Conservation (phyloP, 2,888 invertebrate genomes). For the Pristionchus maxplancki region DNA sequence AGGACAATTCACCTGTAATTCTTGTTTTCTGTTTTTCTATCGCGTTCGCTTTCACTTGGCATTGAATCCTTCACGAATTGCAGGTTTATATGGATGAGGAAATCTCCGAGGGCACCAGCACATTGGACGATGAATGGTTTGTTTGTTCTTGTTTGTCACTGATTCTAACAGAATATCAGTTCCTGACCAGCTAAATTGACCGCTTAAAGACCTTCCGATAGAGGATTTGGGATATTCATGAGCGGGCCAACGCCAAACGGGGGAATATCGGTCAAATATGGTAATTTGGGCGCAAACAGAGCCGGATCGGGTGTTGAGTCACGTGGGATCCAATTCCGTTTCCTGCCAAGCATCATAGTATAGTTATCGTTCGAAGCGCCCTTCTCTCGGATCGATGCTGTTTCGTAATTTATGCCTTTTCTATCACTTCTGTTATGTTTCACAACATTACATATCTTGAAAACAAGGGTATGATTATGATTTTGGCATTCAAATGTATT, state of each 20-base stretch:
- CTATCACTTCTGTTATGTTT: too few species aligned
- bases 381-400: background rate
- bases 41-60: background rate
- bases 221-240: background rate
- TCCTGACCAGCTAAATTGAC: background rate
- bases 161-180: background rate
- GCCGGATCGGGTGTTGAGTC: constrained; percentile 6
- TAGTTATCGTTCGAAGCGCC: background rate
- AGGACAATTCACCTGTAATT: background rate
- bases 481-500: background rate
- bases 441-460: too few species aligned
- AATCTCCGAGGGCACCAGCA: constrained; percentile 53
- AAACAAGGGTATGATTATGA: too few species aligned
- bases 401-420: background rate
- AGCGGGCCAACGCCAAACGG: background rate
- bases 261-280: background rate
- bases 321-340: background rate
- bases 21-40: background rate
- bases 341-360: background rate
- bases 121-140: constrained; percentile 59
- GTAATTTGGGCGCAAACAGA: background rate
- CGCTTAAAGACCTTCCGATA: background rate
- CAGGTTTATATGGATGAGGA: constrained; percentile 49
- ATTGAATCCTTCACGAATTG: background rate
- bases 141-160: background rate